phyloP scores from a whole-genome alignment of 23 tunicate species.

The Phallusia fumigata region DNA sequence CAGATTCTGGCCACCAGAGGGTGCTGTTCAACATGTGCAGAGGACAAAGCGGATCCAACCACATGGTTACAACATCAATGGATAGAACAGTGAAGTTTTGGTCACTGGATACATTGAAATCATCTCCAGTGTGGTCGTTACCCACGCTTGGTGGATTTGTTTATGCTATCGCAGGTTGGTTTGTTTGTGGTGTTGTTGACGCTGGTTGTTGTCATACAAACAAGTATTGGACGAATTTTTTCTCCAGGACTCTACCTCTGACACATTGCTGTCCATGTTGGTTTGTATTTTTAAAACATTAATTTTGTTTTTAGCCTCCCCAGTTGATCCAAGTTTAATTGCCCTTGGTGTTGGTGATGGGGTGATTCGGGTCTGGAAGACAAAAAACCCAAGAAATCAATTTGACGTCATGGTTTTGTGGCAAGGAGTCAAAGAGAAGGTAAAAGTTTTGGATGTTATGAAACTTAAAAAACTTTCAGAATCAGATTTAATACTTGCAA shows the following conservation, averaged over 20 bases:
- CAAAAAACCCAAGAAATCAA: constrained; percentile 61
- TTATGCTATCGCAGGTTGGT: constrained; percentile 46
- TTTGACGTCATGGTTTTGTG: constrained; percentile 61
- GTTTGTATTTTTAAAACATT: not conserved
- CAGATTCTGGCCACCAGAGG: constrained; percentile 77
- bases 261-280: not conserved
- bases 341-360: constrained; percentile 98
- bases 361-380: constrained; percentile 74
- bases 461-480: too few relatives aligned
- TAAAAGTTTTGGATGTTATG: not conserved
- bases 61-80: constrained; percentile 85
- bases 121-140: constrained; percentile 58
- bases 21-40: constrained; percentile 67
- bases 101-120: constrained; percentile 49
- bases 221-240: too few relatives aligned
- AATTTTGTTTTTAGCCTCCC: constrained; percentile 38
- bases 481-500: too few relatives aligned
- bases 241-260: too few relatives aligned
- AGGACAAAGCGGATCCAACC: constrained; percentile 25
- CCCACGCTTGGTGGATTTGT: constrained; percentile 89
- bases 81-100: constrained; percentile 78
- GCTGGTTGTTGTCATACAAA: too few relatives aligned
- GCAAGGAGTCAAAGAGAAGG: constrained; percentile 94
- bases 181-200: too few relatives aligned
- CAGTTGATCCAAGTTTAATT: constrained; percentile 69